Base-by-base conservation (phyloP, 2,797 vertebrate genomes). In the Loriculus beryllinus region DNA sequence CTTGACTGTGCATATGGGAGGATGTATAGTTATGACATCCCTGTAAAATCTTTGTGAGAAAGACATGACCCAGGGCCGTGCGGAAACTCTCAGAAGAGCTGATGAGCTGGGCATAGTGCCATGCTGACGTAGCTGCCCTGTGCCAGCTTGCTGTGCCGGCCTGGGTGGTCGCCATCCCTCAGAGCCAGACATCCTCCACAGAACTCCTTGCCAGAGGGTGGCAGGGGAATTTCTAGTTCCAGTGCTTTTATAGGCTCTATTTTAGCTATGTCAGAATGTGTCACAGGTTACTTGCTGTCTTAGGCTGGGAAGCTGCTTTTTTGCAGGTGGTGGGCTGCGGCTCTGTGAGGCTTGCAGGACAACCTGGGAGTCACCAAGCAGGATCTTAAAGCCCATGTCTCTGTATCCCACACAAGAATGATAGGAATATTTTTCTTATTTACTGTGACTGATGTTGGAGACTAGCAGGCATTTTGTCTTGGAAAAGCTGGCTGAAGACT, bases 1-100 rank as follows among this genome's bases (percentile, higher is more conserved):
- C 87, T 94, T 88, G 78, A 60, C 65, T 3, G 6, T 76, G 33
- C 89, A 82, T 83, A 91, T 54, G 92, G 82, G 56, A 95, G 89
- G 70, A 94, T 74, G 43, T 52, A 76, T 60, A 82, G 92, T 92
- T 93, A 96, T 91, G 93, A 91, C 82, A 93, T 76, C 59, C 54
- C 74, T 84, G 82, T 83, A 93, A 96, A 96, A 95, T 91, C 90
- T 94, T 76, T 39, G 68, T 95, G 95, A 95, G 95, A 96, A 96
- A 96, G 93, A 92, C 31, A 17, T 95, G 94, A 95, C 94, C 94
- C 93, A 96, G 92, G 92, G 93, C 95, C 91, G 82, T 39, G 74
- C 91, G 67, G 82, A 90, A 92, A 65, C 59, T 71, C 90, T 85
- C 0, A 0, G 63, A 93, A 93, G 72, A 90, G 67, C 91, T 91